Evolutionary conservation across 2,888 invertebrate genomes (phyloP).

Genomic region (Rosalia funebris): DNA sequence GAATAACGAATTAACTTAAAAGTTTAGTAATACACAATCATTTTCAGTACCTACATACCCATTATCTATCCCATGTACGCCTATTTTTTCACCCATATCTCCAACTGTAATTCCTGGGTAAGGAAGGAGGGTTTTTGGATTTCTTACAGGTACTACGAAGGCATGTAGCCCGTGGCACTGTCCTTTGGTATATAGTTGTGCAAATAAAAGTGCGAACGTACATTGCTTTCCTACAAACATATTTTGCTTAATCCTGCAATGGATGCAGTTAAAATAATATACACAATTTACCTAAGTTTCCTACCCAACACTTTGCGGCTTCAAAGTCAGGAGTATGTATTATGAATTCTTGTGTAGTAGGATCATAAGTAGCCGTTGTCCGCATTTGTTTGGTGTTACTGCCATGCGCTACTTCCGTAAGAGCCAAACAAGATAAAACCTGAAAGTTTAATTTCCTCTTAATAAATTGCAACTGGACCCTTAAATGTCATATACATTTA

Average conservation of each 20-base stretch:
- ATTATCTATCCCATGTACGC: constrained; percentile 92
- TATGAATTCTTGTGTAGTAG: constrained; percentile 79
- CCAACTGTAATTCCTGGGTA: constrained; percentile 89
- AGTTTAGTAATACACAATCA: no score
- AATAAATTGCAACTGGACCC: no score
- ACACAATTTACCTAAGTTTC: constrained; percentile 74
- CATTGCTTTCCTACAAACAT: constrained; percentile 76
- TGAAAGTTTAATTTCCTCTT: no score
- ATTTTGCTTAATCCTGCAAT: constrained; percentile 6
- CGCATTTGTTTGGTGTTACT: constrained; percentile 92
- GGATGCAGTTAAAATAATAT: background rate
- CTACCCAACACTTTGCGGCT: constrained; percentile 97
- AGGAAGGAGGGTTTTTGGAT: constrained; percentile 78
- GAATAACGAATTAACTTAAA: no score
- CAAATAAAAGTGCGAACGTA: constrained; percentile 88
- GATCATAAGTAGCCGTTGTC: constrained; percentile 90
- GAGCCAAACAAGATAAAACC: constrained; percentile 84
- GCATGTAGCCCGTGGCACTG: constrained; percentile 87
- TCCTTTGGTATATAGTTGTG: constrained; percentile 86
- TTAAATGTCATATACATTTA: no score
- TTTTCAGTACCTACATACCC: no score
- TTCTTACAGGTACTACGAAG: constrained; percentile 87
- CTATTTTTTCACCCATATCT: constrained; percentile 93
- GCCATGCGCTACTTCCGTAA: constrained; percentile 95
- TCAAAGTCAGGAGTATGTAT: constrained; percentile 93